Evolutionary conservation across 2,797 vertebrate genomes (phyloP), one percentile per base, ranked within the genome.

Genomic region (Lithobates sylvaticus): DNA sequence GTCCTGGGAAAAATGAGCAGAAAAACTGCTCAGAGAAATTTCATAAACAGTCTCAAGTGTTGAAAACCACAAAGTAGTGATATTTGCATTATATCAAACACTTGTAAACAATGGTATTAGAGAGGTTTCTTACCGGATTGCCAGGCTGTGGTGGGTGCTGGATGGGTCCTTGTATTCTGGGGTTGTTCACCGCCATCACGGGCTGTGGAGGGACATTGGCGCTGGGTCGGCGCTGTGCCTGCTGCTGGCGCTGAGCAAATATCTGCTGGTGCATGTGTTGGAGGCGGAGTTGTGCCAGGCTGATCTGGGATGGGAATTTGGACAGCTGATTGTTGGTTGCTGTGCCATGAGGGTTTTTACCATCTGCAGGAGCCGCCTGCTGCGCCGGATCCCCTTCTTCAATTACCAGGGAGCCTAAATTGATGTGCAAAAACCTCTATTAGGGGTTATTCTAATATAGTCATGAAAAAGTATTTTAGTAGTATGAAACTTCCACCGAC

Each of bases 251-350:
- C 92, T 96, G 95, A 87, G 94, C 94, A 91, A 96, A 92, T 88
- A 95, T 92, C 90, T 95, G 95, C 79, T 95, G 95, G 91, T 96
- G 95, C 93, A 96, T 95, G 88, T 96, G 95, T 92, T 96, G 95
- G 26, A 96, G 94, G 54, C 95, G 94, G 36, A 96, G 94, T 69
- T 96, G 95, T 44, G 95, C 95, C 88, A 96, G 89, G 91, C 92
- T 96, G 90, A 96, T 95, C 91, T 96, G 95, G 0, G 94, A 95
- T 5, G 94, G 95, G 83, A 96, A 95, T 89, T 96, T 96, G 34
- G 94, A 95, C 50, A 95, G 91, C 89, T 95, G 94, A 91, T 94
- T 95, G 88, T 92, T 91, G 84, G 93, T 86, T 71, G 94, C 91
- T 74, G 90, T 92, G 89, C 93, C 93, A 89, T 91, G 86, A 86